Base-by-base conservation (phyloP, 1,140 invertebrate species). In the Drosophila repleta region DNA sequence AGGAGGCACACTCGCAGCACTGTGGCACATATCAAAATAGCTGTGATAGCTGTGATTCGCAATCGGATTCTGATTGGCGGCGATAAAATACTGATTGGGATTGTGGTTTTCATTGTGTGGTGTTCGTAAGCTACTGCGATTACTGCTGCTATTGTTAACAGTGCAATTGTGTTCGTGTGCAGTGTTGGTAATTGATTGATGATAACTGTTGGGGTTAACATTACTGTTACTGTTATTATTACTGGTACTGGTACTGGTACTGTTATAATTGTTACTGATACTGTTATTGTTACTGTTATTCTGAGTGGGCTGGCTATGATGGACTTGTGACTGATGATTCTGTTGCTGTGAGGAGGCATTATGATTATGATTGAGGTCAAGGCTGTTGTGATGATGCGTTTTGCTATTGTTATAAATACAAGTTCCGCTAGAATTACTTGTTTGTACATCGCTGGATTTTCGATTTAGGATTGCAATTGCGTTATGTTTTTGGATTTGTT, bases 371-470 rank as follows among this genome's bases (percentile, higher is more conserved):
- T 68, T 71, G 75, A 87, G 82, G 70, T 73, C 74, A 68, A 74
- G 62, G 74, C 67, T 85, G 81, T 74, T 74, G 76, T 83, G 71
- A 72, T 87, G 77, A 88, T 79, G 76, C 76, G 84, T 64, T 88
- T 89, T 89, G 79, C 84, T 88, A 89, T 88, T 84, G 66, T 88
- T 88, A 88, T 90, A 90, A 87, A 79, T 88, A 85, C 82, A 85
- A 90, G 79, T 88, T 83, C 87, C 90, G 80, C 85, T 90, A 85
- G 85, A 87, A 90, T 91, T 91, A 91, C 80, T 90, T 87, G 88
- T 91, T 90, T 90, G 90, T 90, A 90, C 88, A 91, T 91, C 90
- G 88, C 90, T 91, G 90, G 66, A 83, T 89, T 88, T 88, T 88
- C 84, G 84, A 89, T 88, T 74, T 61, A 69, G 69, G 67, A 61